Evolutionary conservation across 1,140 invertebrate species (phyloP).

Genomic region (Papilio aristodemus): DNA sequence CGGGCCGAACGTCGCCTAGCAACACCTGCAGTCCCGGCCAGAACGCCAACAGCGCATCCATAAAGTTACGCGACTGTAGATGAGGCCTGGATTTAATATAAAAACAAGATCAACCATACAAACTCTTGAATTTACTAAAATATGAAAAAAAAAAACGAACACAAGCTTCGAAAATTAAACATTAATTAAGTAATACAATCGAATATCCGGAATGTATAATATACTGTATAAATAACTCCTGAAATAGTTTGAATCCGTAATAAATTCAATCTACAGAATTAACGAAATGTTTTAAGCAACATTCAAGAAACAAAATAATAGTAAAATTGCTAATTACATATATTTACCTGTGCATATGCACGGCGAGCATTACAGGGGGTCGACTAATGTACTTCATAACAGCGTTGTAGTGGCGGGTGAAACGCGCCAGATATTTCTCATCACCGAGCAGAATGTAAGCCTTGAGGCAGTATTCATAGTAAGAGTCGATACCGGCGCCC

Average conservation of each 20-base stretch:
- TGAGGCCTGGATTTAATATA: conserved; percentile 90
- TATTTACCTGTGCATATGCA: conserved; percentile 93
- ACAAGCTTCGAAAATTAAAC: too few species aligned
- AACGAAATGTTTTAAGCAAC: too few species aligned
- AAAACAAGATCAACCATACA: too few species aligned
- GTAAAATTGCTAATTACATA: not conserved
- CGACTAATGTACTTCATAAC: conserved; percentile 99
- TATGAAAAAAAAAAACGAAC: too few species aligned
- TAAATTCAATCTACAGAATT: too few species aligned
- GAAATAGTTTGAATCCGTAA: too few species aligned
- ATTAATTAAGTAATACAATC: too few species aligned
- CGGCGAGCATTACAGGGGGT: conserved; percentile 96
- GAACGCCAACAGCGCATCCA: conserved; percentile 98
- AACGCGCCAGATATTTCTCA: conserved; percentile 94
- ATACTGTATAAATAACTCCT: too few species aligned
- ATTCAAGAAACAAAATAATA: too few species aligned
- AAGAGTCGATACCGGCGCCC: conserved; percentile 99
- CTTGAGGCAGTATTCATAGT: conserved; percentile 99
- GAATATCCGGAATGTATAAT: too few species aligned
- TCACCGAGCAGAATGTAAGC: conserved; percentile 92
- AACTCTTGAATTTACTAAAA: too few species aligned
- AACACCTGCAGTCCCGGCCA: conserved; percentile 97
- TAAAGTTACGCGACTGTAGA: conserved; percentile 97
- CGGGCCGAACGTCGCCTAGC: conserved; percentile 95
- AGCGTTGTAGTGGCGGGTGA: conserved; percentile 98